Conservation (phyloP, 2,888 invertebrate genomes). For the Torymus auratus region DNA sequence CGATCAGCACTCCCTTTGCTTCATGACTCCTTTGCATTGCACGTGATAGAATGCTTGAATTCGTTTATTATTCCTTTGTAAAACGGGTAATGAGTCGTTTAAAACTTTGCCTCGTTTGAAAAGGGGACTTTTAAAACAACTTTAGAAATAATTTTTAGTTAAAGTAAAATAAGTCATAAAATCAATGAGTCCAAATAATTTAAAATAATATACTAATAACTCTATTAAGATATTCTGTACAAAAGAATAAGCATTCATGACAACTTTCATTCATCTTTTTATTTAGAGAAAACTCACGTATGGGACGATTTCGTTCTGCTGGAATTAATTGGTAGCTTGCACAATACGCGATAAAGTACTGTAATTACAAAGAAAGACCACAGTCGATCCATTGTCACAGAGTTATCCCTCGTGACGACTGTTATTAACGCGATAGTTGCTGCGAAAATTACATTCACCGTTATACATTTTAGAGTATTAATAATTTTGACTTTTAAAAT, state of each 20-base stretch:
- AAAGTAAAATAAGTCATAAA: too few species aligned
- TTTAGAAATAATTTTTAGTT: too few species aligned
- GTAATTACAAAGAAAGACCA: constrained; percentile 14
- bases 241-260: too few species aligned
- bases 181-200: too few species aligned
- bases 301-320: constrained; percentile 20
- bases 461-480: too few species aligned
- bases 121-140: neutral
- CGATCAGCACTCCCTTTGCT: constrained; percentile 33
- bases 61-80: constrained; percentile 34
- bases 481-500: too few species aligned
- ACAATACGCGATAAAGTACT: constrained; percentile 19
- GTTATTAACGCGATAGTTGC: too few species aligned
- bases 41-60: constrained; percentile 26
- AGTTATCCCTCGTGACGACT: neutral
- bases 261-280: neutral
- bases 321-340: constrained; percentile 36
- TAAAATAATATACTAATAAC: too few species aligned
- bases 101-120: neutral
- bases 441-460: too few species aligned
- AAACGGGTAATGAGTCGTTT: constrained; percentile 2
- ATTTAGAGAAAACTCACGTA: constrained; percentile 18
- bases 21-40: constrained; percentile 33
- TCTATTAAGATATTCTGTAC: too few species aligned
- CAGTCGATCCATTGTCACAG: constrained; percentile 12